Conservation (phyloP, 2,797 vertebrate genomes). For the Rhinichthys osculus region DNA sequence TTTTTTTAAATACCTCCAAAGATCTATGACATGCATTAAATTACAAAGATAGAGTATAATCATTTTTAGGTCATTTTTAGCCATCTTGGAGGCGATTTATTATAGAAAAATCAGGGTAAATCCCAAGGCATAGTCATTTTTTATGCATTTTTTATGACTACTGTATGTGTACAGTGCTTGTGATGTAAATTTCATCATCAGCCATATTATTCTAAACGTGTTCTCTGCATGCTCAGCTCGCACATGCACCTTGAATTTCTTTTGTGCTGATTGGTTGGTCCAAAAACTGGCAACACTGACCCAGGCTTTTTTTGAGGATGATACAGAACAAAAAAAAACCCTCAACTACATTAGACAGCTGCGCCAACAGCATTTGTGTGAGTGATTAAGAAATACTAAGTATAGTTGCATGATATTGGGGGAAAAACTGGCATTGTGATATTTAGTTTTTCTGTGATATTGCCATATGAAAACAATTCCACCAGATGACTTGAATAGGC, state of each 20-base stretch:
- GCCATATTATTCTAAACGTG: neutral
- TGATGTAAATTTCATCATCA: neutral
- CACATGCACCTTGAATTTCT: too few relatives aligned
- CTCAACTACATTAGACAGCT: neutral
- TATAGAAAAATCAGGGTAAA: neutral
- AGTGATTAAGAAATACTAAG: neutral
- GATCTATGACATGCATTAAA: slow-evolving; percentile 13
- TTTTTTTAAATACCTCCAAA: neutral
- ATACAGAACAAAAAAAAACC: neutral
- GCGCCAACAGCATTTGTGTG: neutral
- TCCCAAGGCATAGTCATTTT: neutral
- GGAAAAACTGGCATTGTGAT: too few relatives aligned
- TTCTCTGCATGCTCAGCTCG: neutral
- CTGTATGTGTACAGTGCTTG: neutral
- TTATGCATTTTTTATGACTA: neutral
- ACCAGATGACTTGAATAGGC: neutral
- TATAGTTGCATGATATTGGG: too few relatives aligned
- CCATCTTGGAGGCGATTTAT: neutral
- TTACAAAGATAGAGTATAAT: neutral
- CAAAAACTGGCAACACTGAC: neutral
- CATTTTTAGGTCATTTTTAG: neutral
- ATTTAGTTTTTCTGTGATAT: too few relatives aligned
- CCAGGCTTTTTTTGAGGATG: too few relatives aligned
- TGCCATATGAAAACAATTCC: too few relatives aligned
- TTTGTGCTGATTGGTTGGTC: neutral